phyloP scores from a whole-genome alignment of 2,797 vertebrate species.

The Eremophila alpestris region DNA sequence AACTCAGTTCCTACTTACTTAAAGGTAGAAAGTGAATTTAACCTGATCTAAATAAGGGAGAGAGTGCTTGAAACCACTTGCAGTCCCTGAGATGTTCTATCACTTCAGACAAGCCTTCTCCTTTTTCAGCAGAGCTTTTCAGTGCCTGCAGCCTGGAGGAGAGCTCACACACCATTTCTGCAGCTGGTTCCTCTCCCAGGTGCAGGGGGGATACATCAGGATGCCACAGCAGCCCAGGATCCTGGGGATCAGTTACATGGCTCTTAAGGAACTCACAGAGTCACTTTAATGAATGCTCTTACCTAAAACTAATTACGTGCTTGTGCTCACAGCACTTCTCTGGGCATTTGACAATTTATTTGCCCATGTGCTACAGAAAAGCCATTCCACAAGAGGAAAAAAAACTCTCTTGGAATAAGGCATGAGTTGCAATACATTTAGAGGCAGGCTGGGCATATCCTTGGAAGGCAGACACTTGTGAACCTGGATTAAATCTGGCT shows the following conservation, averaged over 20 bases:
- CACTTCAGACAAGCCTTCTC: neutral
- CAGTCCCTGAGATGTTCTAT: neutral
- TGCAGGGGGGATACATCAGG: neutral
- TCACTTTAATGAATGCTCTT: neutral
- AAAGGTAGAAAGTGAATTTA: conserved; percentile 20
- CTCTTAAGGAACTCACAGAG: neutral
- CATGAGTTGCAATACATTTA: neutral
- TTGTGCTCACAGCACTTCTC: neutral
- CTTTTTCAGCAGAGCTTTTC: neutral
- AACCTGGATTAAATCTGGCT: neutral
- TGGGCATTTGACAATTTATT: neutral
- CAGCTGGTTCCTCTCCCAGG: neutral
- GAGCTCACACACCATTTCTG: neutral
- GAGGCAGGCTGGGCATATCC: neutral
- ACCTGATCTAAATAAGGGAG: neutral
- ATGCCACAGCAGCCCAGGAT: neutral
- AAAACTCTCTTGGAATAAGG: neutral
- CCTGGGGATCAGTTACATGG: neutral
- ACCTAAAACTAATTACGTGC: neutral
- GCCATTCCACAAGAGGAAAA: neutral
- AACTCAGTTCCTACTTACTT: conserved; percentile 20
- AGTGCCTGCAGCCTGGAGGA: neutral
- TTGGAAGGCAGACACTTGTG: neutral
- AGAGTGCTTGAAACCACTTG: neutral
- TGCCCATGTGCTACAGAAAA: neutral